Percentiles rank a stretch among this genome's conserved stretches.
Conservation (phyloP, 2,888 invertebrate species). For the Thymelicus acteon region DNA sequence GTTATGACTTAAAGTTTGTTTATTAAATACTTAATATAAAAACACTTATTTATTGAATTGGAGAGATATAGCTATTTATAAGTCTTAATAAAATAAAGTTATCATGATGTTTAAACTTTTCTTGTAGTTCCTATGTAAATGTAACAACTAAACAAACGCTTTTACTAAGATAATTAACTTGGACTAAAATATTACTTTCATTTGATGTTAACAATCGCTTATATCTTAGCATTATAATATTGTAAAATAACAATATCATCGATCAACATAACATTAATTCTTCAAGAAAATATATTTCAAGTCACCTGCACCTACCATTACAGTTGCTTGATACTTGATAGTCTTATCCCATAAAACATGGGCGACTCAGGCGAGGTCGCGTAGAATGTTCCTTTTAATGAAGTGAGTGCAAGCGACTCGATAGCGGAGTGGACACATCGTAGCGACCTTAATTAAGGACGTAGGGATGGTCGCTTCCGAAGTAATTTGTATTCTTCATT, state of each 20-base stretch:
- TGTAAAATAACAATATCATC: not conserved
- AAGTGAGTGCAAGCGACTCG: conserved; percentile 57
- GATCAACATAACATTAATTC: not conserved
- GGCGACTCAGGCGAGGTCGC: conserved; percentile 49
- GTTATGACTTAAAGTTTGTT: conserved; percentile 18
- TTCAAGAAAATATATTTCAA: conserved; percentile 8
- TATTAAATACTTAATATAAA: conserved; percentile 17
- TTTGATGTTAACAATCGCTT: too few species aligned
- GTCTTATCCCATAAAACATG: conserved; percentile 59
- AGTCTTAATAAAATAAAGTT: too few species aligned
- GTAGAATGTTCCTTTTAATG: conserved; percentile 68
- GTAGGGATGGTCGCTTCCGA: conserved; percentile 30
- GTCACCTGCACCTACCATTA: conserved; percentile 22
- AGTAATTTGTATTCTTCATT: conserved; percentile 10
- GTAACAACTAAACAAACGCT: too few species aligned
- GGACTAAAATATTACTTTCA: too few species aligned
- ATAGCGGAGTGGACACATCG: conserved; percentile 45
- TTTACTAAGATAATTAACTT: too few species aligned
- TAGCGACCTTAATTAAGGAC: conserved; percentile 47
- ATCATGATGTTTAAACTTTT: not conserved
- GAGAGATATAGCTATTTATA: not conserved
- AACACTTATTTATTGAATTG: conserved; percentile 14
- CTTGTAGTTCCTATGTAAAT: not conserved
- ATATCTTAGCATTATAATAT: too few species aligned
- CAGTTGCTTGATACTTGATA: conserved; percentile 59